Evolutionary conservation across 2,113 vertebrate genomes (phyloP).

Genomic region (Nothobranchius kuhntae): DNA sequence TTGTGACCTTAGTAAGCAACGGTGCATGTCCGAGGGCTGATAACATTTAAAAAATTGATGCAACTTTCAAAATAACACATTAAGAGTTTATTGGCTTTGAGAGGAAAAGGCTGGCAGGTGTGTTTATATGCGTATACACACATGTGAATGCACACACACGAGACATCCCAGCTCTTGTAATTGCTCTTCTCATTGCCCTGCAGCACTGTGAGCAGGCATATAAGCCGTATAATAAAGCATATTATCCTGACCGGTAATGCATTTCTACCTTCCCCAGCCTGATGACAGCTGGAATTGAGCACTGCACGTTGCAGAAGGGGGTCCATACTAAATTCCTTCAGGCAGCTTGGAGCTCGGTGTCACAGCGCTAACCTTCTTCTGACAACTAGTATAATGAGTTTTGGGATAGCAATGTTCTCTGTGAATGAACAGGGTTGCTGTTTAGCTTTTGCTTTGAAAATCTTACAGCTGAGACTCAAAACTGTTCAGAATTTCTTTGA

Average conservation of each 20-base stretch:
- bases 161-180: conserved; percentile 70
- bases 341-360: conserved; percentile 63
- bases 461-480: conserved; percentile 6
- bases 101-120: conserved; percentile 70
- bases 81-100: conserved; percentile 68
- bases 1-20: conserved; percentile 60
- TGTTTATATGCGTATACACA: conserved; percentile 19
- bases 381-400: conserved; percentile 76
- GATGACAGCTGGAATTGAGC: conserved; percentile 79
- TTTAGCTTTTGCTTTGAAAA: conserved; percentile 50
- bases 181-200: conserved; percentile 77
- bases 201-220: conserved; percentile 70
- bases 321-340: conserved; percentile 73
- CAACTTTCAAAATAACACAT: conserved; percentile 71
- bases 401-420: conserved; percentile 62
- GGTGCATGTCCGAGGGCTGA: conserved; percentile 63
- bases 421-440: conserved; percentile 55
- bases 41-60: conserved; percentile 77
- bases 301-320: conserved; percentile 61
- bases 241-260: conserved; percentile 77
- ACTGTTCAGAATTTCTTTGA: conserved; percentile 6
- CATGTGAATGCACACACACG: conserved; percentile 15
- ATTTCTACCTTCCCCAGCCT: conserved; percentile 75
- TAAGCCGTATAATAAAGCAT: conserved; percentile 75
- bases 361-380: conserved; percentile 72